A percentile compares a stretch with the other conserved stretches of the same genome.
phyloP scores from a whole-genome alignment of 2,113 vertebrate genomes.

The Arvicanthis niloticus region DNA sequence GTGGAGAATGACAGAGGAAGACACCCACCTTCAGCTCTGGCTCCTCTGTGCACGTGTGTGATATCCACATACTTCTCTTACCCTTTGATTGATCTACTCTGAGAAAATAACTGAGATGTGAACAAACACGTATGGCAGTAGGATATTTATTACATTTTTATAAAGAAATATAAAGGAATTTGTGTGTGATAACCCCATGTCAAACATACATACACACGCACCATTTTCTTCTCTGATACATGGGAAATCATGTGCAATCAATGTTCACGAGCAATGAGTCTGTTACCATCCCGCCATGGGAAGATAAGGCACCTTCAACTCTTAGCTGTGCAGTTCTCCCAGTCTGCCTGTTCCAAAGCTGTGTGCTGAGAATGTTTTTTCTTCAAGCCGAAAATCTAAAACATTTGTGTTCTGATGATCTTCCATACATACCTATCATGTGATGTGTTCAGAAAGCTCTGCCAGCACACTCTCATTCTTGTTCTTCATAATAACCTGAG shows the following conservation, averaged over 20 bases:
- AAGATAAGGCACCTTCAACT: slow-evolving; percentile 71
- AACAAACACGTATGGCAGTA: slow-evolving; percentile 63
- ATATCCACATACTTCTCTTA: neutral
- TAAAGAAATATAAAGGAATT: slow-evolving; percentile 73
- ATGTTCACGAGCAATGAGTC: slow-evolving; percentile 28
- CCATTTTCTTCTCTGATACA: slow-evolving; percentile 38
- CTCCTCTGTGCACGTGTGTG: too few species aligned
- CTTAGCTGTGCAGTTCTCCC: slow-evolving; percentile 14
- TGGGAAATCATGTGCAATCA: slow-evolving; percentile 45
- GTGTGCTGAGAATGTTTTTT: slow-evolving; percentile 38
- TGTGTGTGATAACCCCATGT: slow-evolving; percentile 17
- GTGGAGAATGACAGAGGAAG: neutral
- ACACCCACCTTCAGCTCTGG: neutral
- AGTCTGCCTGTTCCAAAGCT: slow-evolving; percentile 42
- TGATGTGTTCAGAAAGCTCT: slow-evolving; percentile 48
- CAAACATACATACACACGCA: slow-evolving; percentile 47
- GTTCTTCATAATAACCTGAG: slow-evolving; percentile 66
- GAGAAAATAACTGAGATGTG: slow-evolving; percentile 68
- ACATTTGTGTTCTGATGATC: slow-evolving; percentile 39
- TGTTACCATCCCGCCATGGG: neutral
- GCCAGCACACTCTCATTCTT: neutral
- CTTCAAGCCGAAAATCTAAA: slow-evolving; percentile 40
- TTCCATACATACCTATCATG: slow-evolving; percentile 20
- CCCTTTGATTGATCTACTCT: slow-evolving; percentile 58
- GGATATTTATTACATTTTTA: slow-evolving; percentile 77